Base-by-base conservation (phyloP, 2,888 invertebrate species). In the Conistra vaccinii region DNA sequence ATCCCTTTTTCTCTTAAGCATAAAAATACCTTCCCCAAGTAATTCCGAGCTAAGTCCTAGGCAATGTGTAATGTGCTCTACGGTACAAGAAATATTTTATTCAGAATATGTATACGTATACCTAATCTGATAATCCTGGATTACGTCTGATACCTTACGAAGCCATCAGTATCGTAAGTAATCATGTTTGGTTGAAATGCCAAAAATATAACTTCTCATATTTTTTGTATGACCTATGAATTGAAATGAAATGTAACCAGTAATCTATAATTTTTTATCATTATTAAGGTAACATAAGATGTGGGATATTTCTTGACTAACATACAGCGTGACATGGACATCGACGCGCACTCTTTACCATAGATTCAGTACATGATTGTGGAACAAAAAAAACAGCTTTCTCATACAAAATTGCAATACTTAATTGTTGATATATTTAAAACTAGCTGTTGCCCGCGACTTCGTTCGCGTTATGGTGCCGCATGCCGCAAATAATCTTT, bases 11-110 rank as follows among this genome's bases (percentile, higher is more conserved):
- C 53, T 55, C 14, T 29, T 58, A 73, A 26, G 26, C n/a, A 32
- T 53, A 60, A 65, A 78, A 65, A 65, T 72, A 26, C 29, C 5
- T 58, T 60, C 53, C 20, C 2, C 0, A 35, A 39, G 53, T 70
- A 26, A 78, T 48, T n/a, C 32, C 61, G 23, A n/a, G 29, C 1
- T 69, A 78, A 76, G 55, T 70, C 55, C 71, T 71, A 78, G 58
- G 32, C 12, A 23, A 35, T 9, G 32, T 42, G 29, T 76, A 67
- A 65, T 26, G 20, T 62, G 14, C 17, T 26, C 14, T 12, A 6
- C 3, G 61, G 62, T 32, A 62, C 17, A 32, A 32, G 42, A n/a
- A 26, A 76, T 77, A 78, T 78, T 78, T 77, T 78, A 78, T 77
- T 71, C 62, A 35, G 55, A 42, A 63, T 48, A 29, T 48, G n/a